Base-by-base conservation (phyloP, 2,113 vertebrate genomes). In the Procavia capensis region DNA sequence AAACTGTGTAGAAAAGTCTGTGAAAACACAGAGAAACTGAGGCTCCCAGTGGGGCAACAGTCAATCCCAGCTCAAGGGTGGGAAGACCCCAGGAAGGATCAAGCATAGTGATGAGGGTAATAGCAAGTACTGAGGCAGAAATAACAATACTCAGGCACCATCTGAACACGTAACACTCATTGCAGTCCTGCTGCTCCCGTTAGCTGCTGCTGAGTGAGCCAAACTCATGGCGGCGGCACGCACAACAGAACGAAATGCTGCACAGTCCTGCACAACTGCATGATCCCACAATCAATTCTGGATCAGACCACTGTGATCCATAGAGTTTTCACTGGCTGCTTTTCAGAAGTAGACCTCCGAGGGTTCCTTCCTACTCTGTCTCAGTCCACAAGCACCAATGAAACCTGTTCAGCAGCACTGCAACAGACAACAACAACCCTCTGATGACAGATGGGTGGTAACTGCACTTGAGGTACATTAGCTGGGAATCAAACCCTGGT, bases 101-200 rank as follows among this genome's bases (percentile, higher is more conserved):
- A 57, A 24, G 70, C 36, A 54, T 36, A 45, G 31, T 4, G 57
- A 16, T 3, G 5, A 39, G 0, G 34, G 16, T 19, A 36, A 72
- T 0, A 50, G 63, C 29, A 41, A n/a, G 72, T 14, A 25, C 0
- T 3, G 36, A 63, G 1, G 22, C 4, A 59, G 47, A 17, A 31
- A 8, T 13, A 36, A 10, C 25, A 0, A 2, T 4, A 1, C 1
- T 16, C 24, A 50, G 57, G 41, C 2, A n/a, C 54, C 9, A 8
- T 9, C 54, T 20, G 84, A 82, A 70, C n/a, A 6, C 36, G 19
- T n/a, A 3, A 27, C 24, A 11, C 19, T 6, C 27, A 59, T n/a
- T 1, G 20, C 16, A 79, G 24, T 6, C 19, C 43, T 14, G 31
- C 6, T 66, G 31, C 4, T 66, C 63, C 34, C 34, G 29, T 34